phyloP scores from a whole-genome alignment of 2,113 vertebrate genomes.

The Oncorhynchus kisutch region DNA sequence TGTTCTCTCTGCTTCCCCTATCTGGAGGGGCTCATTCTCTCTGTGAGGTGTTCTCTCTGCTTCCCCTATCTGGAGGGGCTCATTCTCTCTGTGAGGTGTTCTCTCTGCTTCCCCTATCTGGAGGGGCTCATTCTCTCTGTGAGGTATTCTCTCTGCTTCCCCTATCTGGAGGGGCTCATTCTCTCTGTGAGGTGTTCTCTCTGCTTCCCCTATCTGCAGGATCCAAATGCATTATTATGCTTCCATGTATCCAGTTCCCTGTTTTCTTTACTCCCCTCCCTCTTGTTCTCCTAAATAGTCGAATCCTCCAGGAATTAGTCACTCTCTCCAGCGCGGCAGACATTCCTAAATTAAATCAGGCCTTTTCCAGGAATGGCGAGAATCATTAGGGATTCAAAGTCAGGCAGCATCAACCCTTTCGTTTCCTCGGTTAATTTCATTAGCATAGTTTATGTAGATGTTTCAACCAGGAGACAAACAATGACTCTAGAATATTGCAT shows the following conservation, averaged over 20 bases:
- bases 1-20: too few species aligned
- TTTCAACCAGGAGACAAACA: constrained; percentile 54
- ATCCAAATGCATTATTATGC: constrained; percentile 69
- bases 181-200: too few species aligned
- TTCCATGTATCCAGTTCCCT: constrained; percentile 52
- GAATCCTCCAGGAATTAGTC: constrained; percentile 71
- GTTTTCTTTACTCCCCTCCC: constrained; percentile 49
- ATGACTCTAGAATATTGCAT: constrained; percentile 31
- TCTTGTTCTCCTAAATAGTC: constrained; percentile 63
- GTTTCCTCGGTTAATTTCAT: constrained; percentile 69
- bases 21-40: too few species aligned
- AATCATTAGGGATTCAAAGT: constrained; percentile 66
- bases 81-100: too few species aligned
- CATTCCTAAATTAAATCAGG: constrained; percentile 72
- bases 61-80: too few species aligned
- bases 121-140: too few species aligned
- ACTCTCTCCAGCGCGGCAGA: constrained; percentile 53
- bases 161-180: too few species aligned
- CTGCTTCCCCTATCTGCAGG: background rate
- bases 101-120: too few species aligned
- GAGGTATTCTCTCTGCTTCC: too few species aligned
- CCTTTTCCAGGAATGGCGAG: constrained; percentile 58
- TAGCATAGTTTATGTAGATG: constrained; percentile 70
- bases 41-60: too few species aligned
- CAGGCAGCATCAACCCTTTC: constrained; percentile 51